Conservation (phyloP, 2,888 invertebrate genomes). For the Clivina fossor region DNA sequence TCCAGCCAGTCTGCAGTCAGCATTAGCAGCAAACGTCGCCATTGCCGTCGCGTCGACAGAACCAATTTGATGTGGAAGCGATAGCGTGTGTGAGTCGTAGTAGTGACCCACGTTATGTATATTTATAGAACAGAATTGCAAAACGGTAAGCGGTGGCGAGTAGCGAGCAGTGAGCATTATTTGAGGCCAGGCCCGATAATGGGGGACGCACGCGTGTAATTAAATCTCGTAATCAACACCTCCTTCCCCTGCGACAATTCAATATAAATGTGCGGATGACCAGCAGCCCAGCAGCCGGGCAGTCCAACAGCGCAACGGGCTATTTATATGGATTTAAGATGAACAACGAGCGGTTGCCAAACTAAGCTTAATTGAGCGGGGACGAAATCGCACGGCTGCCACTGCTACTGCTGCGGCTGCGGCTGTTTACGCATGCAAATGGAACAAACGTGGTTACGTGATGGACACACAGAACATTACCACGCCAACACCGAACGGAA, state of each 20-base stretch:
- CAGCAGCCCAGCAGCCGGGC: conserved; percentile 41
- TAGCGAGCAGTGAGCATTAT: conserved; percentile 10
- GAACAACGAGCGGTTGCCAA: conserved; percentile 47
- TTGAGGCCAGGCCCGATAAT: conserved; percentile 43
- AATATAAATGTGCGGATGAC: conserved; percentile 46
- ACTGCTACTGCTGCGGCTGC: neutral
- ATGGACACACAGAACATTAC: conserved; percentile 27
- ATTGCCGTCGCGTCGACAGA: too few relatives aligned
- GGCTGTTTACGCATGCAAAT: conserved; percentile 53
- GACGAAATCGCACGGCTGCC: conserved; percentile 40
- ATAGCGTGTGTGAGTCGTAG: conserved; percentile 7
- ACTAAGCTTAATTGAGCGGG: conserved; percentile 51
- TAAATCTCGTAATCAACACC: conserved; percentile 54
- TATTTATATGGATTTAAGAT: conserved; percentile 55
- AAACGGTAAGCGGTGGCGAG: too few relatives aligned
- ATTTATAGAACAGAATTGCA: conserved; percentile 22
- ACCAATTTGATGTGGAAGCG: neutral
- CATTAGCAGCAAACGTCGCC: too few relatives aligned
- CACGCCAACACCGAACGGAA: conserved; percentile 22
- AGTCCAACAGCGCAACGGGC: conserved; percentile 48
- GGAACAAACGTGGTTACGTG: conserved; percentile 47
- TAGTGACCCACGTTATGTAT: conserved; percentile 22
- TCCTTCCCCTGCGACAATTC: conserved; percentile 45
- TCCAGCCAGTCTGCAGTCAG: too few relatives aligned
- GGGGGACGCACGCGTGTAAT: conserved; percentile 47